phyloP scores from a whole-genome alignment of 1,140 invertebrate species.

The Megalopta genalis region DNA sequence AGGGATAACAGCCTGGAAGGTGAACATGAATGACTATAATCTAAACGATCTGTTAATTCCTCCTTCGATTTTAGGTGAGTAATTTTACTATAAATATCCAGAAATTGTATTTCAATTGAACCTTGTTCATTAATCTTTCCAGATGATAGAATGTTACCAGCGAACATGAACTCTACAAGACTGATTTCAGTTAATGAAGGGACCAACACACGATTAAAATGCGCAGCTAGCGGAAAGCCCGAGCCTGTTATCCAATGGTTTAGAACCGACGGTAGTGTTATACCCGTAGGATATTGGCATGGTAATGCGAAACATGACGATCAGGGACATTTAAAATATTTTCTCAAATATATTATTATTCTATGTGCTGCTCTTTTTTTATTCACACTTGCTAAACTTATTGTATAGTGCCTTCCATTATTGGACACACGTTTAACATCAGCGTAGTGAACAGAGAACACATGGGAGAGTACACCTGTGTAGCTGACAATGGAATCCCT shows the following conservation, averaged over 20 bases:
- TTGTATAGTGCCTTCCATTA: conserved; percentile 84
- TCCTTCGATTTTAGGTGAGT: conserved; percentile 87
- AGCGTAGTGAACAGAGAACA: conserved; percentile 90
- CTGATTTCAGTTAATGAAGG: conserved; percentile 86
- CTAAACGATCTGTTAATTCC: conserved; percentile 86
- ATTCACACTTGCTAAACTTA: neutral
- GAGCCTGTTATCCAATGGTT: conserved; percentile 88
- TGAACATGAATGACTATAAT: conserved; percentile 83
- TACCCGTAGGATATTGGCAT: conserved; percentile 83
- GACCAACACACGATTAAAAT: conserved; percentile 86
- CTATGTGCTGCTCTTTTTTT: neutral
- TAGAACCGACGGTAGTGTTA: conserved; percentile 84
- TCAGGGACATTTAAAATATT: conserved; percentile 9
- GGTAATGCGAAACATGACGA: conserved; percentile 72
- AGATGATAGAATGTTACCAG: conserved; percentile 30
- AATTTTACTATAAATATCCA: neutral
- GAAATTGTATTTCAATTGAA: neutral
- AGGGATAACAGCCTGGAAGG: conserved; percentile 85
- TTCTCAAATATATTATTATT: neutral
- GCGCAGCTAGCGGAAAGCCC: conserved; percentile 88
- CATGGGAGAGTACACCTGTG: conserved; percentile 92
- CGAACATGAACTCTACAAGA: conserved; percentile 62
- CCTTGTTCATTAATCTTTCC: neutral
- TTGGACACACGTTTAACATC: conserved; percentile 88
- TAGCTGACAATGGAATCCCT: conserved; percentile 93